Evolutionary conservation across 1,140 invertebrate genomes (phyloP).

Genomic region (Cydia strobilella): DNA sequence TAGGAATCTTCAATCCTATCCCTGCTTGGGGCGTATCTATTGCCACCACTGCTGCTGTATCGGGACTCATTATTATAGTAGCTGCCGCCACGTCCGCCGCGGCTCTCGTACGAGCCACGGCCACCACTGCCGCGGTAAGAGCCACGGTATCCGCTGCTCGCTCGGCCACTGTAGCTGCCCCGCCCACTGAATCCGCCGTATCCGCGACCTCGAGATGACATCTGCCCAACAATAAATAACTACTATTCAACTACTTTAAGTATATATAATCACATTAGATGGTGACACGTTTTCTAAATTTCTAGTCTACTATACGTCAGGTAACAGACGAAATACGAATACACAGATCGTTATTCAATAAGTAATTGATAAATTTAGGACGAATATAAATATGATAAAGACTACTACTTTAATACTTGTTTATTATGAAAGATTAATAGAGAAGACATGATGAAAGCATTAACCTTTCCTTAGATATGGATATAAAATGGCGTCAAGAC

Average conservation of each 20-base stretch:
- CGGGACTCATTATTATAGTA: constrained; percentile 67
- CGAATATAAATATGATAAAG: too few relatives aligned
- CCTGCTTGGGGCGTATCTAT: constrained; percentile 65
- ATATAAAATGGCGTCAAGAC: constrained; percentile 11
- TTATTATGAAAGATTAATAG: neutral
- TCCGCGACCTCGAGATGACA: constrained; percentile 74
- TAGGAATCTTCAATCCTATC: constrained; percentile 76
- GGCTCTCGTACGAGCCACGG: constrained; percentile 66
- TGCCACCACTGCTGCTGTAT: constrained; percentile 61
- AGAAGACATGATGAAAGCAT: neutral
- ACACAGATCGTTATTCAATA: neutral
- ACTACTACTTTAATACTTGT: neutral
- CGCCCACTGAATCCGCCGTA: constrained; percentile 67
- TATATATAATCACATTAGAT: too few relatives aligned
- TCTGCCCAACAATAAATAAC: constrained; percentile 43
- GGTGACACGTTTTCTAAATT: too few relatives aligned
- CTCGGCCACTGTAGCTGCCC: constrained; percentile 65
- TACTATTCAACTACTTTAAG: neutral
- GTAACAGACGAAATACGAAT: neutral
- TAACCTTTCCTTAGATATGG: neutral
- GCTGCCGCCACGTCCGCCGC: constrained; percentile 64
- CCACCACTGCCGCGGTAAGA: constrained; percentile 66
- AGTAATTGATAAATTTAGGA: too few relatives aligned
- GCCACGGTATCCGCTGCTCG: constrained; percentile 61
- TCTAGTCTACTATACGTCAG: too few relatives aligned